These are phyloP conservation scores for Escarpia spicata DNA, from an alignment of 2,888 invertebrate species.

Conservation along the genomic window DNA sequence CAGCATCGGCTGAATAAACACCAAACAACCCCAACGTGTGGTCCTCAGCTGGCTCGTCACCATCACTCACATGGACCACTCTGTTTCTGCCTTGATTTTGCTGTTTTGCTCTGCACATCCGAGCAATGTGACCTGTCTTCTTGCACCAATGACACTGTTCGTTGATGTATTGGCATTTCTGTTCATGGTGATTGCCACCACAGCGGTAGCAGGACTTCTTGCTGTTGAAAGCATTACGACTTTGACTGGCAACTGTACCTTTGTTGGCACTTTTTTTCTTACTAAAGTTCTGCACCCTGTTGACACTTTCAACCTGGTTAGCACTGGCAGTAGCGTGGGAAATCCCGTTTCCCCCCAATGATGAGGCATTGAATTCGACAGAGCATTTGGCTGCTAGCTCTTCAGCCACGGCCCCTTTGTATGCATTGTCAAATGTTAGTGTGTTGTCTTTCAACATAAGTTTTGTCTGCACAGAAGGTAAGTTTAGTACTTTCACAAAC, in stretches of 20 bases:
- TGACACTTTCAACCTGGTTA: not conserved
- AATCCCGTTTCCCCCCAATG: not conserved
- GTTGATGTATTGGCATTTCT: not conserved
- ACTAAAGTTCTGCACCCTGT: not conserved
- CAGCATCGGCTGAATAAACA: not conserved
- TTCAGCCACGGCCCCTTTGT: not conserved
- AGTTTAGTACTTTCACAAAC: not conserved
- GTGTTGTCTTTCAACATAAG: not conserved
- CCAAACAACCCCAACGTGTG: not conserved
- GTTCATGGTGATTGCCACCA: not conserved
- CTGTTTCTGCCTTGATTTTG: not conserved
- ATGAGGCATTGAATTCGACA: not conserved
- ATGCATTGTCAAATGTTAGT: not conserved
- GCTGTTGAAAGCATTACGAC: not conserved
- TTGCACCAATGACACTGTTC: not conserved
- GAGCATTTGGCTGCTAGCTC: not conserved
- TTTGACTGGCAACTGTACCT: not conserved
- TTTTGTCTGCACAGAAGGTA: not conserved
- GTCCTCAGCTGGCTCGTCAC: not conserved
- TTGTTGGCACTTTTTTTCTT: not conserved
- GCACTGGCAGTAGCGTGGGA: not conserved
- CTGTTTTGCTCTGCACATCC: slow-evolving; percentile 1
- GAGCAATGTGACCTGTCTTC: not conserved
- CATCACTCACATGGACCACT: not conserved
- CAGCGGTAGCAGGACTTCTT: not conserved